These are phyloP conservation scores for Samia ricini DNA, from an alignment of 1,140 invertebrate genomes.

Conservation along the genomic window DNA sequence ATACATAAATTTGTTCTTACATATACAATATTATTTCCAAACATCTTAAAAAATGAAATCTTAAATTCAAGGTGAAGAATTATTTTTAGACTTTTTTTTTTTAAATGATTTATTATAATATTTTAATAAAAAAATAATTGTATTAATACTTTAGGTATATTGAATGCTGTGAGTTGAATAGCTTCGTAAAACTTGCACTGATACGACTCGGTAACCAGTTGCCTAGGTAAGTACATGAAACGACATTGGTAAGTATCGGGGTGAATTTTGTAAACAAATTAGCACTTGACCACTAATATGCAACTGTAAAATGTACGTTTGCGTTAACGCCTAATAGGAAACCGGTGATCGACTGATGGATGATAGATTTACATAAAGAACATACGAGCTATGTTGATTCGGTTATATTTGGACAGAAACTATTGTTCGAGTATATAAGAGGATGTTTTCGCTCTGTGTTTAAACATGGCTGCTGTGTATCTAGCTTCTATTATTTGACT, in stretches of 20 bases:
- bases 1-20: no score
- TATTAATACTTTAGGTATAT: no score
- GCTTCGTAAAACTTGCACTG: background rate
- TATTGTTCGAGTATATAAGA: background rate
- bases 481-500: background rate
- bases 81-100: no score
- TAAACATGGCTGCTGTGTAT: background rate
- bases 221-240: background rate
- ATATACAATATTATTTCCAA: background rate
- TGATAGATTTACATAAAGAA: background rate
- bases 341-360: constrained; percentile 7
- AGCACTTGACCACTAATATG: constrained; percentile 4
- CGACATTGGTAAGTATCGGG: constrained; percentile 3
- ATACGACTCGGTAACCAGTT: background rate
- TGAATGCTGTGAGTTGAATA: background rate
- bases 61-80: no score
- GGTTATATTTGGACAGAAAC: background rate
- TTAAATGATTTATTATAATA: no score
- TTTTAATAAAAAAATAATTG: no score
- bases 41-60: background rate
- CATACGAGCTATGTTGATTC: background rate
- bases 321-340: constrained; percentile 8
- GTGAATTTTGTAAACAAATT: constrained; percentile 22
- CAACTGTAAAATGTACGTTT: constrained; percentile 11
- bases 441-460: background rate